phyloP scores from a whole-genome alignment of 1,140 invertebrate genomes.

The Drosophila lacteicornis region DNA sequence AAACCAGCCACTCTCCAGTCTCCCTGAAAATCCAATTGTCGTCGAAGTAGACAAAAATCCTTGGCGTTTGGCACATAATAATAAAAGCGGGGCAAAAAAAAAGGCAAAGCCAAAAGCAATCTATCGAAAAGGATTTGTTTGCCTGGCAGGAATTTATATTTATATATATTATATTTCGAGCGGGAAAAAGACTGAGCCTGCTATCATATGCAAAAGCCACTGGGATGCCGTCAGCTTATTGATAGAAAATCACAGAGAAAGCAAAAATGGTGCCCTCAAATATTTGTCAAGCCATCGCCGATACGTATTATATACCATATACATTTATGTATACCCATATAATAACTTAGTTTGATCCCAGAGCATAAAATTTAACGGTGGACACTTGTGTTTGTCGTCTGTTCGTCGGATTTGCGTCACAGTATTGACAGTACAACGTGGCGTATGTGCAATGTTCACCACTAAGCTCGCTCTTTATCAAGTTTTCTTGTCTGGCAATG shows the following conservation, averaged over 20 bases:
- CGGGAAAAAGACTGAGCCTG: slow-evolving; percentile 18
- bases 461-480: slow-evolving; percentile 40
- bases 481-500: slow-evolving; percentile 46
- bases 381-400: slow-evolving; percentile 64
- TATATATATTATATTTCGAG: slow-evolving; percentile 57
- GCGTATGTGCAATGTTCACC: slow-evolving; percentile 48
- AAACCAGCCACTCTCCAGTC: background rate
- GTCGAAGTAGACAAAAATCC: slow-evolving; percentile 62
- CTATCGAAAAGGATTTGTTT: slow-evolving; percentile 79
- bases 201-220: slow-evolving; percentile 72
- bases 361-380: slow-evolving; percentile 66
- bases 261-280: slow-evolving; percentile 41
- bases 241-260: slow-evolving; percentile 55
- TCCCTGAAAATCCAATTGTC: slow-evolving; percentile 64
- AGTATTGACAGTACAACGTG: slow-evolving; percentile 62
- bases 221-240: slow-evolving; percentile 61
- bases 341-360: slow-evolving; percentile 75
- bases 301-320: slow-evolving; percentile 26
- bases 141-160: slow-evolving; percentile 68
- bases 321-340: slow-evolving; percentile 36
- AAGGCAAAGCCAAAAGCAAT: slow-evolving; percentile 51
- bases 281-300: slow-evolving; percentile 41
- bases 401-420: slow-evolving; percentile 38
- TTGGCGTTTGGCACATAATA: slow-evolving; percentile 47
- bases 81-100: slow-evolving; percentile 33